phyloP scores from a whole-genome alignment of 2,797 vertebrate genomes.

The Takifugu ocellatus region DNA sequence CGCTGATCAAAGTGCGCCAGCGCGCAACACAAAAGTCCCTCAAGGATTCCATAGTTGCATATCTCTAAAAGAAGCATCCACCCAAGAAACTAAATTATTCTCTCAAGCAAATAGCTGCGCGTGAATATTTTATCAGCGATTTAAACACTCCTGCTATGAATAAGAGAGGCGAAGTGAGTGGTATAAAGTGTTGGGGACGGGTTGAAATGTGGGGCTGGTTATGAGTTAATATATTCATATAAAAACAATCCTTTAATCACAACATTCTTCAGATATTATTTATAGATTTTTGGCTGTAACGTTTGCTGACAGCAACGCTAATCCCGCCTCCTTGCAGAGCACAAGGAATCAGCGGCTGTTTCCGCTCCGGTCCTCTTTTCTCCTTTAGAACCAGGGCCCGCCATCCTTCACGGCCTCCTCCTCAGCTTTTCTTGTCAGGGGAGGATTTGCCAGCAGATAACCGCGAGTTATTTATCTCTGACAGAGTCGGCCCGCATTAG shows the following conservation, averaged over 20 bases:
- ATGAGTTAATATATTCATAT: conserved; percentile 62
- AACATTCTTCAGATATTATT: conserved; percentile 63
- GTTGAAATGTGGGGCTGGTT: conserved; percentile 34
- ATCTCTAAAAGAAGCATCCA: conserved; percentile 71
- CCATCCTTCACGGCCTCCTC: conserved; percentile 27
- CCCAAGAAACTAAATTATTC: conserved; percentile 77
- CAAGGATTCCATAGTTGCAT: conserved; percentile 61
- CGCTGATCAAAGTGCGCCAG: conserved; percentile 72
- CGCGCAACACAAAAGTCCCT: conserved; percentile 63
- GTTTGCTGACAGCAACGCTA: conserved; percentile 66
- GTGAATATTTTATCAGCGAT: conserved; percentile 78
- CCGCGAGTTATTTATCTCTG: conserved; percentile 36
- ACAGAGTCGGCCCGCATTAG: conserved; percentile 32
- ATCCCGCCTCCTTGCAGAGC: conserved; percentile 58
- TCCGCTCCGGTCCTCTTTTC: conserved; percentile 41
- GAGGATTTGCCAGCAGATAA: conserved; percentile 22
- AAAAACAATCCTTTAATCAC: conserved; percentile 71
- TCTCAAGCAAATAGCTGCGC: conserved; percentile 73
- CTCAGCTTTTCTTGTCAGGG: conserved; percentile 29
- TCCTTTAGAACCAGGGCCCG: conserved; percentile 37
- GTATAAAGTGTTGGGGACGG: conserved; percentile 48
- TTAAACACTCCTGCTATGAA: conserved; percentile 65
- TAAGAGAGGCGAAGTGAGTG: conserved; percentile 48
- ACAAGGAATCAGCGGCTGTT: conserved; percentile 50
- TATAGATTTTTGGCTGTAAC: conserved; percentile 59